These are phyloP conservation scores for Liasis olivaceus DNA, from an alignment of 2,797 vertebrate genomes.

Conservation along the genomic window DNA sequence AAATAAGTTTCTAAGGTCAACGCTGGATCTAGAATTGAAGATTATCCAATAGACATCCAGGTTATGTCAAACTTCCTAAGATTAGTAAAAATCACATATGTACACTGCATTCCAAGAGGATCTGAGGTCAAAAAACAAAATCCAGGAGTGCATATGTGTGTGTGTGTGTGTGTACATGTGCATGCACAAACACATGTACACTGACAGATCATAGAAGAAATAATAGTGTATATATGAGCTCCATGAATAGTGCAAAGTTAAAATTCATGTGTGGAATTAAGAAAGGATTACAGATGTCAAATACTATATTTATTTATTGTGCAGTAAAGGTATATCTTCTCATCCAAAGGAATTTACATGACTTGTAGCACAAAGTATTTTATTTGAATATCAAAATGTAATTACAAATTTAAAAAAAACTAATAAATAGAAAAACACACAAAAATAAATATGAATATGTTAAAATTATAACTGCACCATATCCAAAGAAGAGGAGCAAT, in stretches of 20 bases:
- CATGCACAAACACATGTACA: background rate
- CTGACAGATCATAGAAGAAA: background rate
- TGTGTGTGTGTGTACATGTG: background rate
- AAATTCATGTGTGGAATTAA: background rate
- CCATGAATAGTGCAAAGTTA: background rate
- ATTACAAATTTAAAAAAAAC: background rate
- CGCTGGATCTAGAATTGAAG: background rate
- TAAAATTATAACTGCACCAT: background rate
- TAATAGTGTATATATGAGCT: background rate
- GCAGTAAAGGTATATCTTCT: background rate
- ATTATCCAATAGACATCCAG: background rate
- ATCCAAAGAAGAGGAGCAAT: background rate
- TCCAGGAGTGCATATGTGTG: background rate
- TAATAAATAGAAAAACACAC: background rate
- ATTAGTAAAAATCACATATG: background rate
- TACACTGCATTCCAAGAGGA: background rate
- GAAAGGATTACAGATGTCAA: background rate
- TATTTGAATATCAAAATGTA: background rate
- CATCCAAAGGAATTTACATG: background rate
- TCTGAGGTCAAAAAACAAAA: background rate
- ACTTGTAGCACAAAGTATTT: background rate
- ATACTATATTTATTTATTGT: background rate
- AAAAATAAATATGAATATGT: background rate
- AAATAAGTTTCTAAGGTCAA: background rate
- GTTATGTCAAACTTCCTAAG: background rate